A percentile compares a stretch with the other conserved stretches of the same genome.
phyloP scores from a whole-genome alignment of 2,797 vertebrate species.

The Holocentrus rufus region DNA sequence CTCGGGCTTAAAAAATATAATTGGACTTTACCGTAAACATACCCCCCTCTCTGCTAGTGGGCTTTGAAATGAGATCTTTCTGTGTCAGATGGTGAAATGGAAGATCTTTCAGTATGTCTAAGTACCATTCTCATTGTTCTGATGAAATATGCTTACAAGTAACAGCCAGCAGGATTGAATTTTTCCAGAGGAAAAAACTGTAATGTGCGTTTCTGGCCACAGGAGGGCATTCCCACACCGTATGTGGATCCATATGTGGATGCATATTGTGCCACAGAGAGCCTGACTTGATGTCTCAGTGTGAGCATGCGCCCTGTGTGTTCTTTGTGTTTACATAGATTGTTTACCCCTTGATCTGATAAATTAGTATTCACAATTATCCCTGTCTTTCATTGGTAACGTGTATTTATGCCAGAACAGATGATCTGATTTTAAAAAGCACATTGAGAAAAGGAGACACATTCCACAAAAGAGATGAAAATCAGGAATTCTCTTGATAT shows the following conservation, averaged over 20 bases:
- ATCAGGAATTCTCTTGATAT: too few relatives aligned
- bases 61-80: conserved; percentile 49
- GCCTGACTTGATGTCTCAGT: neutral
- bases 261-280: neutral
- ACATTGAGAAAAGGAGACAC: too few relatives aligned
- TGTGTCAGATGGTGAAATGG: conserved; percentile 41
- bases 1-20: conserved; percentile 48
- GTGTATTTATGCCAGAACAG: too few relatives aligned
- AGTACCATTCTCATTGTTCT: conserved; percentile 25
- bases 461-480: too few relatives aligned
- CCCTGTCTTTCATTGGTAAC: too few relatives aligned
- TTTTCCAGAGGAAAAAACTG: neutral
- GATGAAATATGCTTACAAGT: neutral
- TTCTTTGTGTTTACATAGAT: neutral
- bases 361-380: too few relatives aligned
- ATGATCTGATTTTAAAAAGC: too few relatives aligned
- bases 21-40: conserved; percentile 68
- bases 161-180: neutral
- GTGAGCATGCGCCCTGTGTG: neutral
- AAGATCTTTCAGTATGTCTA: conserved; percentile 28
- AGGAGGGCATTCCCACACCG: conserved; percentile 46
- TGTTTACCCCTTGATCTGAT: neutral
- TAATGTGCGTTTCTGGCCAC: conserved; percentile 27
- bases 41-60: conserved; percentile 34
- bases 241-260: neutral